phyloP scores from a whole-genome alignment of 2,797 vertebrate genomes.

The Hozukius guyotensis region DNA sequence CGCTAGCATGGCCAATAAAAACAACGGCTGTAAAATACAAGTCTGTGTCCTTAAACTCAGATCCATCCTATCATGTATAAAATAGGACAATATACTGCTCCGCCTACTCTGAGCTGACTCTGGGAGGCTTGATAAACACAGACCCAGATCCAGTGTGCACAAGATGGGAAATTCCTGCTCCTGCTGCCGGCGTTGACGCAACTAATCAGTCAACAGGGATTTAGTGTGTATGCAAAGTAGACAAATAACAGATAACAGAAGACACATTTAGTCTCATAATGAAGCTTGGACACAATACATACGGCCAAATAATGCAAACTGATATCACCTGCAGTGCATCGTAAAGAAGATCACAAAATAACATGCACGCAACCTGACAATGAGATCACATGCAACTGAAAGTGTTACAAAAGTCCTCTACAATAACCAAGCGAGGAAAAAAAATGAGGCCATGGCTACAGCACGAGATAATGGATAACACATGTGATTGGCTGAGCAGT shows the following conservation, averaged over 20 bases:
- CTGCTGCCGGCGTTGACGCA: conserved; percentile 22
- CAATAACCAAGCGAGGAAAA: conserved; percentile 42
- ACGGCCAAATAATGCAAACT: neutral
- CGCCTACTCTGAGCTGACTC: neutral
- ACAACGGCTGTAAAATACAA: neutral
- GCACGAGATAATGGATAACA: conserved; percentile 78
- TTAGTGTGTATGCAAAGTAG: neutral
- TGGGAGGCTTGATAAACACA: conserved; percentile 28
- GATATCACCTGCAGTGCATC: neutral
- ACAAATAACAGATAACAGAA: conserved; percentile 7
- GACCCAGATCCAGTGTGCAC: conserved; percentile 17
- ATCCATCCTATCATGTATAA: neutral
- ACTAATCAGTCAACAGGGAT: conserved; percentile 29
- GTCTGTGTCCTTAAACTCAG: neutral
- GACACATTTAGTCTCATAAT: neutral
- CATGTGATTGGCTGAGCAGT: conserved; percentile 72
- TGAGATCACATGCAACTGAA: conserved; percentile 35
- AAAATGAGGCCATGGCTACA: conserved; percentile 64
- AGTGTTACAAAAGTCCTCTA: conserved; percentile 40
- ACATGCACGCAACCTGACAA: conserved; percentile 1
- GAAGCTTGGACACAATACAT: neutral
- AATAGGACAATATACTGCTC: conserved; percentile 1
- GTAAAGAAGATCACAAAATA: conserved; percentile 11
- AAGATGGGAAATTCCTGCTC: conserved; percentile 35
- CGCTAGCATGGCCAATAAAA: neutral